These are phyloP conservation scores for Sinodicranocentrus sp. DNA, from an alignment of 2,888 invertebrate species.

Conservation along the genomic window DNA sequence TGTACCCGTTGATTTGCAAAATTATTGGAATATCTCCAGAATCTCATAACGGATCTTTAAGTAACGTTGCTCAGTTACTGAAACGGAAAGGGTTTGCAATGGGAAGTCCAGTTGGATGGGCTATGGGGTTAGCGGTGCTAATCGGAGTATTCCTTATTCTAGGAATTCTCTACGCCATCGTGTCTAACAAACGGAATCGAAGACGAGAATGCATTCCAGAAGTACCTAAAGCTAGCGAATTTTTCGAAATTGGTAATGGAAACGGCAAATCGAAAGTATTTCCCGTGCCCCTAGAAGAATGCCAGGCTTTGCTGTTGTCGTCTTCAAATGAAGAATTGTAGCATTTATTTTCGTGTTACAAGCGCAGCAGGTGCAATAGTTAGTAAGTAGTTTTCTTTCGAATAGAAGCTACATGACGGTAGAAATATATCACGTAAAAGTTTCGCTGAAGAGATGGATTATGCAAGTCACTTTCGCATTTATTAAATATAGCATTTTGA, in stretches of 20 bases:
- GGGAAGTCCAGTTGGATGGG: slow-evolving; percentile 72
- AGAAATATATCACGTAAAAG: no score
- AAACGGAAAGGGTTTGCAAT: slow-evolving; percentile 59
- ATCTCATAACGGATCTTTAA: slow-evolving; percentile 80
- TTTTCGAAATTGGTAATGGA: slow-evolving; percentile 30
- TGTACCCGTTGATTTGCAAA: slow-evolving; percentile 83
- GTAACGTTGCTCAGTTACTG: slow-evolving; percentile 50
- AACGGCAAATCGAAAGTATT: slow-evolving; percentile 37
- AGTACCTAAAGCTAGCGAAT: slow-evolving; percentile 40
- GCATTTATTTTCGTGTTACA: no score
- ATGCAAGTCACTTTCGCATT: no score
- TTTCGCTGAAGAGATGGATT: no score
- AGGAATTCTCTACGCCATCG: slow-evolving; percentile 72
- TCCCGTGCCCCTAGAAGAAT: slow-evolving; percentile 64
- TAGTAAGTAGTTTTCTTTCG: no score
- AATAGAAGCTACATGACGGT: no score
- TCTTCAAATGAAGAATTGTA: slow-evolving; percentile 73
- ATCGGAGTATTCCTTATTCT: slow-evolving; percentile 68
- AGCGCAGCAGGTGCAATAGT: no score
- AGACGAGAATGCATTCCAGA: slow-evolving; percentile 26
- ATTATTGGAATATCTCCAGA: slow-evolving; percentile 81
- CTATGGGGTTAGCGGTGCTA: slow-evolving; percentile 71
- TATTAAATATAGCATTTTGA: no score
- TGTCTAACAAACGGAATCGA: slow-evolving; percentile 32
- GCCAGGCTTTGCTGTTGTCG: slow-evolving; percentile 71